phyloP scores from a whole-genome alignment of 1,140 invertebrate genomes.

The Drosophila repleta region DNA sequence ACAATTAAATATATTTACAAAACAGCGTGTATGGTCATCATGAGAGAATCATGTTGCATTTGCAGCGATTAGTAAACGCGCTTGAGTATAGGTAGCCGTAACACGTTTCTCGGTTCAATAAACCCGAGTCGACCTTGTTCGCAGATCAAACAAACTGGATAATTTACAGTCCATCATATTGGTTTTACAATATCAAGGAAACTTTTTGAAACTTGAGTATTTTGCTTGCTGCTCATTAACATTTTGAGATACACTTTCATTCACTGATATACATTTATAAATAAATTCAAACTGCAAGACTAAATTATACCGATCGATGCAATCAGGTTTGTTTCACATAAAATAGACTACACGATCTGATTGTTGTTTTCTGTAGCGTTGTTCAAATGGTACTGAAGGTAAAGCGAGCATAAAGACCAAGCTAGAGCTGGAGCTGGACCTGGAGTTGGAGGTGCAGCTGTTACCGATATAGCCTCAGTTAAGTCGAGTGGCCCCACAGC shows the following conservation, averaged over 20 bases:
- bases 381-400: slow-evolving; percentile 73
- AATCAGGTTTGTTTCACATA: slow-evolving; percentile 23
- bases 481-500: slow-evolving; percentile 47
- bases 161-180: neutral
- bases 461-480: slow-evolving; percentile 43
- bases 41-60: neutral
- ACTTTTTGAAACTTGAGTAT: neutral
- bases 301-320: slow-evolving; percentile 26
- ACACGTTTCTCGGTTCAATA: slow-evolving; percentile 48
- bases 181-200: neutral
- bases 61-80: neutral
- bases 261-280: slow-evolving; percentile 22
- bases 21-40: no score
- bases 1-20: neutral
- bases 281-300: slow-evolving; percentile 23
- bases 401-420: slow-evolving; percentile 76
- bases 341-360: slow-evolving; percentile 35
- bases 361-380: slow-evolving; percentile 64
- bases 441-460: slow-evolving; percentile 7
- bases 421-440: slow-evolving; percentile 29
- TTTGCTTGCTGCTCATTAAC: neutral
- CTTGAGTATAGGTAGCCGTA: neutral
- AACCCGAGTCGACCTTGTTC: slow-evolving; percentile 58
- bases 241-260: slow-evolving; percentile 2
- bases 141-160: slow-evolving; percentile 60